phyloP scores from a whole-genome alignment of 1,140 invertebrate genomes.

The Holotrichia oblita region DNA sequence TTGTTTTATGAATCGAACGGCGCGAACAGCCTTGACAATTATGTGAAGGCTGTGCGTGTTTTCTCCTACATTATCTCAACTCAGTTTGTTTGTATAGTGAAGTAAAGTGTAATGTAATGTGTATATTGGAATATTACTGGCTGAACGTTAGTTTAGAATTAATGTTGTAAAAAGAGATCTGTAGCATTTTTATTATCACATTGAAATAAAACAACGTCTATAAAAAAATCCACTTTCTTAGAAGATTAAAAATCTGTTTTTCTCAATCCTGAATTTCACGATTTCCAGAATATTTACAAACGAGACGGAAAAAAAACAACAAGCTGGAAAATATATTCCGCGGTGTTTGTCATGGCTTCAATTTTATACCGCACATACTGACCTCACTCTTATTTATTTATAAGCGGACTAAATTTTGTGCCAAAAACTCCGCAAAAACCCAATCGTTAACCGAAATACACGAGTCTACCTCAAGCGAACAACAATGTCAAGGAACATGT shows the following conservation, averaged over 20 bases:
- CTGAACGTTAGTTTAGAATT: too few relatives aligned
- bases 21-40: too few relatives aligned
- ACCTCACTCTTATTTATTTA: constrained; percentile 1
- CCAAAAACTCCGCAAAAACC: constrained; percentile 23
- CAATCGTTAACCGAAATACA: constrained; percentile 9
- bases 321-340: neutral
- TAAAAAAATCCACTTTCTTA: neutral
- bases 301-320: neutral
- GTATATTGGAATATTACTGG: too few relatives aligned
- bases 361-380: neutral
- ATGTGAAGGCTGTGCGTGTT: too few relatives aligned
- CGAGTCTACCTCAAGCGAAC: neutral
- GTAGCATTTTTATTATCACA: neutral
- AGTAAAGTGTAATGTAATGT: too few relatives aligned
- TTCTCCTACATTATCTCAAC: too few relatives aligned
- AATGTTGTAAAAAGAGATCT: neutral
- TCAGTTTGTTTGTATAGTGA: too few relatives aligned
- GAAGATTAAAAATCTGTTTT: neutral
- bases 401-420: constrained; percentile 14
- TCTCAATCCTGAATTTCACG: too few relatives aligned
- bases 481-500: constrained; percentile 19
- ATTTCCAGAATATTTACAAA: too few relatives aligned
- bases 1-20: too few relatives aligned
- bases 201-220: neutral
- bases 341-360: neutral